phyloP scores from a whole-genome alignment of 2,888 invertebrate genomes.

The Metellina segmentata region DNA sequence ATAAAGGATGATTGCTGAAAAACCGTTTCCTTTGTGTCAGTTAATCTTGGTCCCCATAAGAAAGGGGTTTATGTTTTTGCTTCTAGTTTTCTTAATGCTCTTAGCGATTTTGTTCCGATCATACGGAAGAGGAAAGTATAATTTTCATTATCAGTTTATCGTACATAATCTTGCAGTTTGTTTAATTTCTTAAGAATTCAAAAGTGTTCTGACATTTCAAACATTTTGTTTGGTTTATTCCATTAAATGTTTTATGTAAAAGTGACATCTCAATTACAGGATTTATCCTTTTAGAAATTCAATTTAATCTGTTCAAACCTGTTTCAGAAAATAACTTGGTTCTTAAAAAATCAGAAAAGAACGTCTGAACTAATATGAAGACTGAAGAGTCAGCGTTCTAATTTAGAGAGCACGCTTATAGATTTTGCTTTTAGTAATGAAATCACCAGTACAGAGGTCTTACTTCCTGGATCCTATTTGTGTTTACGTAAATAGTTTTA shows the following conservation, averaged over 20 bases:
- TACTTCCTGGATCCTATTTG: too few species aligned
- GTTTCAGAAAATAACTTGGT: not conserved
- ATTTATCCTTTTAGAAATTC: not conserved
- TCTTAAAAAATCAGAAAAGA: too few species aligned
- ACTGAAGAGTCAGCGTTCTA: too few species aligned
- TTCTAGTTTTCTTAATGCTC: constrained; percentile 32
- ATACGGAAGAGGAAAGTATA: not conserved
- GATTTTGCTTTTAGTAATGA: too few species aligned
- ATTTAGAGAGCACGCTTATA: too few species aligned
- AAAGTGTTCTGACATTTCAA: too few species aligned
- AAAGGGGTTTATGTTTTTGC: not conserved
- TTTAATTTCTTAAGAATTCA: too few species aligned
- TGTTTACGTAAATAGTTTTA: too few species aligned
- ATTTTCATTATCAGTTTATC: not conserved
- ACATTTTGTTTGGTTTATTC: too few species aligned
- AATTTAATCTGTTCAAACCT: not conserved
- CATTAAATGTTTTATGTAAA: not conserved
- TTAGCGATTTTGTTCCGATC: constrained; percentile 28
- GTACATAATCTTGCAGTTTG: not conserved
- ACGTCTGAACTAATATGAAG: too few species aligned
- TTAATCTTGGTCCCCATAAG: constrained; percentile 27
- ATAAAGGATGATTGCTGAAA: constrained; percentile 19
- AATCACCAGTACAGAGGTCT: too few species aligned
- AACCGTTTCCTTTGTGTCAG: constrained; percentile 31
- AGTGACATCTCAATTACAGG: not conserved